Base-by-base conservation (phyloP, 2,113 vertebrate species). In the Emydocephalus ijimae region DNA sequence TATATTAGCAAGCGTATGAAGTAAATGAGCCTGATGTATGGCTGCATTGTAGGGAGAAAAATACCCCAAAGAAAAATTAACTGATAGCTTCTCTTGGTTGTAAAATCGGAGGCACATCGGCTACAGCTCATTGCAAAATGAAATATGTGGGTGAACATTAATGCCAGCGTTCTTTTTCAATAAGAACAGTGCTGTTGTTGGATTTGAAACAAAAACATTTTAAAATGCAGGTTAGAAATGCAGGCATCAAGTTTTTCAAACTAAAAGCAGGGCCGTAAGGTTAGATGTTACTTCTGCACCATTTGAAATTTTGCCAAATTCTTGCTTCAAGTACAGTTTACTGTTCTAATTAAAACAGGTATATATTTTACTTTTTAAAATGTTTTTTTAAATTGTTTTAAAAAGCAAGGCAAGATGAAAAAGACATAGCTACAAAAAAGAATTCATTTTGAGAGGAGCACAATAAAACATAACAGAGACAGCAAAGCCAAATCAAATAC, bases 401-500 rank as follows among this genome's bases (percentile, higher is more conserved):
- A 86, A 86, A 91, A 74, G 10, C 14, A 74, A 24, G 21, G 1
- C 69, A 85, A 85, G 34, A 7, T 29, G 39, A 59, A 87, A 52
- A 92, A 74, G 23, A 59, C 24, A 7, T 5, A 50, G 5, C 24
- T 5, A 2, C 52, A 88, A 61, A 45, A 29, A 55, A 55, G 26
- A 34, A 92, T 45, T 39, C 43, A 92, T 92, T 92, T n/a, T 92
- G 87, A 85, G 45, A 92, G 45, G 50, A 89, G 39, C 50, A 81
- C 91, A 92, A 29, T 48, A 56, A 39, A 81, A 92, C 39, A 81
- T 81, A 54, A 15, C 3, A 74, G 8, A 56, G 34, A 81, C 12
- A 69, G 50, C 59, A 89, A 92, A 54, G 54, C 29, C 9, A 34
- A 95, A 61, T 50, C 64, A 61, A 3, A 91, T 52, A 61, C 29